Conservation (phyloP, 2,113 vertebrate species). For the Silurus glanis region DNA sequence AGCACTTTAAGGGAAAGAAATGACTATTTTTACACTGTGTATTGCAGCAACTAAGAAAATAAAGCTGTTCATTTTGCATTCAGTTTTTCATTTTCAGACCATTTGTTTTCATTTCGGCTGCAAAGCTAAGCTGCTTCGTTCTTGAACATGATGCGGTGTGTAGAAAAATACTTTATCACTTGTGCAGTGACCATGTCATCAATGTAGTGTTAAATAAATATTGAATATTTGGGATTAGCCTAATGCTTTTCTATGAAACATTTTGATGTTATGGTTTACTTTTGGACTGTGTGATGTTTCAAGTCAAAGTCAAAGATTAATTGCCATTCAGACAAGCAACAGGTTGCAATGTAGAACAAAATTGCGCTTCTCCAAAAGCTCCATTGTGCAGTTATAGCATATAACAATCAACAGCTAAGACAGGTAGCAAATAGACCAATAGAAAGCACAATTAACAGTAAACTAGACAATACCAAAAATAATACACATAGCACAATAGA, state of each 20-base stretch:
- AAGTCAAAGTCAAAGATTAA: no score
- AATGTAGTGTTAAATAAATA: background rate
- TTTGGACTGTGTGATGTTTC: background rate
- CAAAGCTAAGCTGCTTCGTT: slow-evolving; percentile 8
- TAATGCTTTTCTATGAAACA: background rate
- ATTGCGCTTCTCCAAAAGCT: no score
- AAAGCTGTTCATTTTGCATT: slow-evolving; percentile 41
- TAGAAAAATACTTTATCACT: background rate
- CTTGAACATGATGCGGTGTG: background rate
- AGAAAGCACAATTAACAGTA: no score
- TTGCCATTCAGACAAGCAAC: no score
- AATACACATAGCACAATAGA: no score
- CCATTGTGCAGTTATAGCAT: no score
- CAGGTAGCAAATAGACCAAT: no score
- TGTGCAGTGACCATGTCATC: background rate
- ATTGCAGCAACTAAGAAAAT: slow-evolving; percentile 70
- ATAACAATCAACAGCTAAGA: no score
- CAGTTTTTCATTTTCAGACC: slow-evolving; percentile 39
- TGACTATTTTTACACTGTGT: slow-evolving; percentile 39
- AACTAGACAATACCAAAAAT: no score
- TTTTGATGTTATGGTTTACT: background rate
- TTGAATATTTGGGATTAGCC: background rate
- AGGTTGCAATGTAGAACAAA: no score
- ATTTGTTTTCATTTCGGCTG: slow-evolving; percentile 18
- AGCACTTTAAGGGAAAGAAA: background rate